These are phyloP conservation scores for Hermetia illucens DNA, from an alignment of 1,140 invertebrate genomes.

Conservation along the genomic window DNA sequence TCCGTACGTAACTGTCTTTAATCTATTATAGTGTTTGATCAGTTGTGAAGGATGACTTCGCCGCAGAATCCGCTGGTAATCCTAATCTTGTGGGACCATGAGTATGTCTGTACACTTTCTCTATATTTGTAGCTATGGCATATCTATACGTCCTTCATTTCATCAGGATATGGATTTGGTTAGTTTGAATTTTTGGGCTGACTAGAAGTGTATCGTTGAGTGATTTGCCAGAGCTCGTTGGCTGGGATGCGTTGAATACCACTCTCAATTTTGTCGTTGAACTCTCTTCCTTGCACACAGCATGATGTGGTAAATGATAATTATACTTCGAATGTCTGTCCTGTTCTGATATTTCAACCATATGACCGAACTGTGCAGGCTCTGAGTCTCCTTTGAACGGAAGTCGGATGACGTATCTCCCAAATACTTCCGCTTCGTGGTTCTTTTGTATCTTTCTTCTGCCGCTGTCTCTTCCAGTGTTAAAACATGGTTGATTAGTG, in stretches of 20 bases:
- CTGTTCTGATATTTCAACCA: too few relatives aligned
- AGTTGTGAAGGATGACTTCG: conserved; percentile 7
- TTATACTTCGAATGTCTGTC: too few relatives aligned
- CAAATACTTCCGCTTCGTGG: too few relatives aligned
- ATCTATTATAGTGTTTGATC: conserved; percentile 14
- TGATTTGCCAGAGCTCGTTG: conserved; percentile 11
- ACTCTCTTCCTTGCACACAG: conserved; percentile 11
- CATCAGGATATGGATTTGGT: conserved; percentile 12
- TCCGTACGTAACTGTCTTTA: conserved; percentile 28
- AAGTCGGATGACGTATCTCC: too few relatives aligned
- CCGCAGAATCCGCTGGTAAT: conserved; percentile 24
- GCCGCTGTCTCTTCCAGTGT: too few relatives aligned
- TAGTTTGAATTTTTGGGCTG: conserved; percentile 21
- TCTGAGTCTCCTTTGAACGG: too few relatives aligned
- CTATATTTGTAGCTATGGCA: conserved; percentile 20
- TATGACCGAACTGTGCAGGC: too few relatives aligned
- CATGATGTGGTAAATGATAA: conserved; percentile 23
- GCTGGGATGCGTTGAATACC: conserved; percentile 15
- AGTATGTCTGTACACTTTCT: conserved; percentile 21
- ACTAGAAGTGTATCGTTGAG: conserved; percentile 16
- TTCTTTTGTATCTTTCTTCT: too few relatives aligned
- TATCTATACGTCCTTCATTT: conserved; percentile 16
- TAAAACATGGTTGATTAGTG: too few relatives aligned
- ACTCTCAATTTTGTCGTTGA: conserved; percentile 14
- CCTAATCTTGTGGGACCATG: conserved; percentile 10